These are phyloP conservation scores for Dysmachus trigonus DNA, from an alignment of 2,888 invertebrate genomes.

Conservation along the genomic window DNA sequence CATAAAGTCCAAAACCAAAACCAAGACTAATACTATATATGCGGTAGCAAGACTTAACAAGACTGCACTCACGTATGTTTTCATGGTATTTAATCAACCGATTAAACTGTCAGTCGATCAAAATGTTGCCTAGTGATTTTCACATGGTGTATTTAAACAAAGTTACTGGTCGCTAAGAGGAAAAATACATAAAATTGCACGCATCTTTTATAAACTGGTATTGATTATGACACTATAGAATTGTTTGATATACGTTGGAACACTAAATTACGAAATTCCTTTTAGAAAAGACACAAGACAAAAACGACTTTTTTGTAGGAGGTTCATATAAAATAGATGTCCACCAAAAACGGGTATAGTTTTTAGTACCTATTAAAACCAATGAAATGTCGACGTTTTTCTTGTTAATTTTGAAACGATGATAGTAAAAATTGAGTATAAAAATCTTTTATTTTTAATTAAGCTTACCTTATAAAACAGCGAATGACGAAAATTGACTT, in stretches of 20 bases:
- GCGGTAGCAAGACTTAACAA: too few relatives aligned
- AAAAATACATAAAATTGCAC: neutral
- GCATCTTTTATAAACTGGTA: too few relatives aligned
- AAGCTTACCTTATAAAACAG: neutral
- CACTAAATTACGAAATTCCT: neutral
- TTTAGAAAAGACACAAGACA: neutral
- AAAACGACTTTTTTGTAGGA: neutral
- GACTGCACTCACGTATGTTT: too few relatives aligned
- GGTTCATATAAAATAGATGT: neutral
- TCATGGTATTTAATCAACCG: too few relatives aligned
- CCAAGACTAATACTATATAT: too few relatives aligned
- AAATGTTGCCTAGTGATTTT: too few relatives aligned
- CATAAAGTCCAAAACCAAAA: too few relatives aligned
- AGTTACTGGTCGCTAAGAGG: too few relatives aligned
- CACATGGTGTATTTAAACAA: too few relatives aligned
- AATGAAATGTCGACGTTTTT: neutral
- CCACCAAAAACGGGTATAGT: neutral
- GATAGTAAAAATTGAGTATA: neutral
- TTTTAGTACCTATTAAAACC: neutral
- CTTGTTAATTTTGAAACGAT: neutral
- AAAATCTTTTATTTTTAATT: neutral
- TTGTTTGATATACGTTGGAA: neutral
- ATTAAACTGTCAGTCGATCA: too few relatives aligned
- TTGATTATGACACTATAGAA: too few relatives aligned
- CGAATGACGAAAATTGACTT: neutral